Conservation (phyloP, 2,797 vertebrate genomes). For the Etheostoma nigrum region DNA sequence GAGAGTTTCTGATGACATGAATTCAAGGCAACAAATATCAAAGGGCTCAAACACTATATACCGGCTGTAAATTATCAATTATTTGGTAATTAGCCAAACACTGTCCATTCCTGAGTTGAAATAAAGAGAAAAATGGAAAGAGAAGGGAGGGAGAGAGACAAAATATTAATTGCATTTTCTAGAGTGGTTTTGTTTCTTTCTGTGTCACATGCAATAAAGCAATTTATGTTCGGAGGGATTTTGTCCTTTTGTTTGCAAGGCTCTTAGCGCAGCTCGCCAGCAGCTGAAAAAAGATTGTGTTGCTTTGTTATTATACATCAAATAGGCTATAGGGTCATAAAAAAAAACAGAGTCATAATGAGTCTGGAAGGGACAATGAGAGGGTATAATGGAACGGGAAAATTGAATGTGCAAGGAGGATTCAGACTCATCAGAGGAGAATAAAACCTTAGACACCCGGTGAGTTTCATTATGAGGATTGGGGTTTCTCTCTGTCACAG, state of each 20-base stretch:
- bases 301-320: constrained; percentile 22
- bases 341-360: constrained; percentile 27
- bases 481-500: constrained; percentile 34
- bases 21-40: not conserved
- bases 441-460: constrained; percentile 27
- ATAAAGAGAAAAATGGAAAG: not conserved
- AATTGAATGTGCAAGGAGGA: constrained; percentile 44
- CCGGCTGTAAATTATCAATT: not conserved
- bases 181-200: not conserved
- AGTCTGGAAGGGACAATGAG: constrained; percentile 34
- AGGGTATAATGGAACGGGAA: constrained; percentile 15
- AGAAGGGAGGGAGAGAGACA: not conserved
- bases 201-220: constrained; percentile 4
- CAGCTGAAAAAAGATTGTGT: constrained; percentile 17
- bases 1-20: not conserved
- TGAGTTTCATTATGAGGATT: constrained; percentile 59
- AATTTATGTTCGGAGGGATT: constrained; percentile 20
- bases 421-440: constrained; percentile 40
- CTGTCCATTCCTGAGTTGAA: not conserved
- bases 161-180: constrained; percentile 16
- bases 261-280: constrained; percentile 21
- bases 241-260: constrained; percentile 42
- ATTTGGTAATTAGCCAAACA: not conserved
- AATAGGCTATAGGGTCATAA: constrained; percentile 20
- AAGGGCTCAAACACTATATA: not conserved